Evolutionary conservation across 2,888 invertebrate species (phyloP).

Genomic region (Lasioglossum lativentre): DNA sequence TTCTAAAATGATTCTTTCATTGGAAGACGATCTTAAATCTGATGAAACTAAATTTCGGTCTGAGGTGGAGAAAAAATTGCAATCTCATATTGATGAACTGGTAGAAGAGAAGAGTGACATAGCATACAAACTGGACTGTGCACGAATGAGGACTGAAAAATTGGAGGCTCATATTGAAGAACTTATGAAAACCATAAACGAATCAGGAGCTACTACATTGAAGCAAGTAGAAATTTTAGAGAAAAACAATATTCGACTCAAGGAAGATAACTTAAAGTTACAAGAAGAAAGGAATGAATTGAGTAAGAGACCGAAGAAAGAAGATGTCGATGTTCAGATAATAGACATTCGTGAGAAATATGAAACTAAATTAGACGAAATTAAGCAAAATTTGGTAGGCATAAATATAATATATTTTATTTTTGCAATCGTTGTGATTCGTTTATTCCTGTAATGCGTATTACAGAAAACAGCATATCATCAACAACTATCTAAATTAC

Average conservation of each 20-base stretch:
- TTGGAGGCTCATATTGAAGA: slow-evolving; percentile 78
- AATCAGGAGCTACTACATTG: slow-evolving; percentile 47
- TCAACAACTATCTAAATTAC: slow-evolving; percentile 87
- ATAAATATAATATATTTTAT: slow-evolving; percentile 39
- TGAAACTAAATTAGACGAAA: slow-evolving; percentile 91
- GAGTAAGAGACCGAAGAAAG: slow-evolving; percentile 73
- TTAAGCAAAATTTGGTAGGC: slow-evolving; percentile 92
- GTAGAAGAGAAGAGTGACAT: slow-evolving; percentile 75
- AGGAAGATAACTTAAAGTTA: slow-evolving; percentile 71
- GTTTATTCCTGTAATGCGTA: slow-evolving; percentile 48
- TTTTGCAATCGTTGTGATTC: slow-evolving; percentile 33
- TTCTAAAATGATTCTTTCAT: slow-evolving; percentile 53
- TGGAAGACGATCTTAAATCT: slow-evolving; percentile 63
- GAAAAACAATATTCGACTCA: slow-evolving; percentile 59
- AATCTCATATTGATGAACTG: slow-evolving; percentile 69
- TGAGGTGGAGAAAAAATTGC: slow-evolving; percentile 70
- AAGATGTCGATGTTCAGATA: slow-evolving; percentile 77
- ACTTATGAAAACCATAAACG: slow-evolving; percentile 70
- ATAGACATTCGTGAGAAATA: slow-evolving; percentile 88
- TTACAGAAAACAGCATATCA: slow-evolving; percentile 86
- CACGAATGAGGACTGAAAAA: slow-evolving; percentile 74
- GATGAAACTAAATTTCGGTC: slow-evolving; percentile 66
- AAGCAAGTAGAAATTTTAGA: slow-evolving; percentile 48
- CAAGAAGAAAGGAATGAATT: slow-evolving; percentile 62
- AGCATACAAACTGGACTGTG: slow-evolving; percentile 74